A percentile compares a stretch with the other conserved stretches of the same genome.
These are phyloP conservation scores for Sitta carolinensis DNA, from an alignment of 2,797 vertebrate genomes.

Conservation along the genomic window DNA sequence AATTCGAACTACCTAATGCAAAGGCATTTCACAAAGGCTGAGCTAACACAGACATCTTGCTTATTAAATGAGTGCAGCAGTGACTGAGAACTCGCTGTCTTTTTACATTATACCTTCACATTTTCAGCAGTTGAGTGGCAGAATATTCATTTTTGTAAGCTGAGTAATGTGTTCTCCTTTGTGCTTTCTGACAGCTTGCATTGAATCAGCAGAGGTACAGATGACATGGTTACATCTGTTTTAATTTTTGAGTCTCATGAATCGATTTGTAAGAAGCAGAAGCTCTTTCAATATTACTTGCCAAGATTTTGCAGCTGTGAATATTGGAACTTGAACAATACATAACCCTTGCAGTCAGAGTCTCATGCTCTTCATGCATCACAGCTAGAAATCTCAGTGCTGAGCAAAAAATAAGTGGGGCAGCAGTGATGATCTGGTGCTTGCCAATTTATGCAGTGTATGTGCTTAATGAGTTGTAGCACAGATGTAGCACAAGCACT, in stretches of 20 bases:
- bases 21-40: neutral
- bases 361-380: neutral
- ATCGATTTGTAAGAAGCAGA: conserved; percentile 37
- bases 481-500: neutral
- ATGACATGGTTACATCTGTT: conserved; percentile 18
- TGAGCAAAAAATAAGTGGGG: neutral
- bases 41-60: neutral
- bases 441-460: neutral
- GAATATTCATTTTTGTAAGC: conserved; percentile 11
- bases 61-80: neutral
- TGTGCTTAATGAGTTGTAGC: neutral
- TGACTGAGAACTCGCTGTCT: neutral
- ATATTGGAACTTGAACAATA: conserved; percentile 32
- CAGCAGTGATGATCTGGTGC: neutral
- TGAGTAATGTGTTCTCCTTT: conserved; percentile 39
- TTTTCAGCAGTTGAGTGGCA: neutral
- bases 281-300: neutral
- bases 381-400: neutral
- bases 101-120: neutral
- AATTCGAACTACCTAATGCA: neutral
- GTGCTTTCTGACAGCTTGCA: neutral
- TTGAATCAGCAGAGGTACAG: conserved; percentile 49
- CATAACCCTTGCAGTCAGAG: neutral
- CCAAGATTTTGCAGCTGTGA: conserved; percentile 52
- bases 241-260: neutral